Conservation (phyloP, 2,888 invertebrate species). For the Eledona agricola region DNA sequence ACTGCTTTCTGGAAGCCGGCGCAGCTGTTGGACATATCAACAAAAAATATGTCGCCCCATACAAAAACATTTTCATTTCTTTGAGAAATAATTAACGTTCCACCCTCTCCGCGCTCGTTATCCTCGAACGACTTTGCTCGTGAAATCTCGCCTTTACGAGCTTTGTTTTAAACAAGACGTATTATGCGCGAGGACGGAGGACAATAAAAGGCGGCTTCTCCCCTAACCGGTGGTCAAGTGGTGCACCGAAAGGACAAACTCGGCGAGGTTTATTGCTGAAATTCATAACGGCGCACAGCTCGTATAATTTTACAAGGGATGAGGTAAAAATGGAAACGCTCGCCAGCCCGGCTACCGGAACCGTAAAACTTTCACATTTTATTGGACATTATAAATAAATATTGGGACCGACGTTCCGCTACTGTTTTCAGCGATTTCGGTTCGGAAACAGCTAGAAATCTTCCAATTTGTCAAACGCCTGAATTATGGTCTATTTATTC, state of each 20-base stretch:
- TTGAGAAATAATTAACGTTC: slow-evolving; percentile 21
- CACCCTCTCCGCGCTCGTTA: slow-evolving; percentile 16
- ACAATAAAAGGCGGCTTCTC: slow-evolving; percentile 18
- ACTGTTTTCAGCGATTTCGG: slow-evolving; percentile 19
- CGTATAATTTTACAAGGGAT: slow-evolving; percentile 37
- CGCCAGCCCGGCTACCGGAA: slow-evolving; percentile 43
- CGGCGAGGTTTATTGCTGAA: slow-evolving; percentile 35
- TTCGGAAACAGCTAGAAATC: slow-evolving; percentile 44
- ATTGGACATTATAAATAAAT: slow-evolving; percentile 48
- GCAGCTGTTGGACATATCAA: slow-evolving; percentile 30
- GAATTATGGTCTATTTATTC: slow-evolving; percentile 48
- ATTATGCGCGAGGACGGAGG: slow-evolving; percentile 8
- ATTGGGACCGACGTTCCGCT: slow-evolving; percentile 28
- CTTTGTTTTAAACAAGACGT: slow-evolving; percentile 32
- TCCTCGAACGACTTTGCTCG: slow-evolving; percentile 31
- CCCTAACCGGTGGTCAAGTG: slow-evolving; percentile 30
- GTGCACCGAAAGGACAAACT: slow-evolving; percentile 35
- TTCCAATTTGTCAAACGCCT: slow-evolving; percentile 48
- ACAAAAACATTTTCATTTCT: slow-evolving; percentile 17
- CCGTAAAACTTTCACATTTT: slow-evolving; percentile 53
- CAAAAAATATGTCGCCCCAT: slow-evolving; percentile 5
- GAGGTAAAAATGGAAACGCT: slow-evolving; percentile 46
- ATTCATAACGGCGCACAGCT: slow-evolving; percentile 34
- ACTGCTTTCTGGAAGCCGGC: slow-evolving; percentile 29
- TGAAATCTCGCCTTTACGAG: slow-evolving; percentile 31